Evolutionary conservation across 2,113 vertebrate species (phyloP).

Genomic region (Campylorhamphus procurvoides): DNA sequence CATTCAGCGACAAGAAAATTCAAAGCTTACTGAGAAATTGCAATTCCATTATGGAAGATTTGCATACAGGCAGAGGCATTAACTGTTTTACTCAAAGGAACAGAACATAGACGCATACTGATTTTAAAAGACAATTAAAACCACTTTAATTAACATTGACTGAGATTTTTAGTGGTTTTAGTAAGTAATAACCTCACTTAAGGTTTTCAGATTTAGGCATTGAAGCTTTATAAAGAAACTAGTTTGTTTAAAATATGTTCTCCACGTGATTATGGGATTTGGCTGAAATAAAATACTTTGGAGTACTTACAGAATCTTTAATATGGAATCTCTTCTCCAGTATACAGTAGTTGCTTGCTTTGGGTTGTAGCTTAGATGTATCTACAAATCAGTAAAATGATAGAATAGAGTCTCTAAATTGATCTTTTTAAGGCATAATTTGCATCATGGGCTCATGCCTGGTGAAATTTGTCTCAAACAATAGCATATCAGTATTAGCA

Average conservation of each 20-base stretch:
- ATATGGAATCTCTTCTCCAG: background rate
- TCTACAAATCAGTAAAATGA: conserved; percentile 26
- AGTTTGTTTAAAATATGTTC: background rate
- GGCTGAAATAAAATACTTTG: background rate
- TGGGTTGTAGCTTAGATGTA: background rate
- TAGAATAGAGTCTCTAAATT: background rate
- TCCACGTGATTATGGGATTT: background rate
- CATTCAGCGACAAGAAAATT: background rate
- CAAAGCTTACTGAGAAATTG: background rate
- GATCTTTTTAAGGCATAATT: conserved; percentile 18
- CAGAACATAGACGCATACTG: background rate
- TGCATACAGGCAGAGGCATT: background rate
- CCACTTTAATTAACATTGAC: background rate
- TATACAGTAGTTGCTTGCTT: background rate
- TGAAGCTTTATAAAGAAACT: background rate
- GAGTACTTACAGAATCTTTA: background rate
- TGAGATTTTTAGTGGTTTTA: background rate
- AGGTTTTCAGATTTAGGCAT: background rate
- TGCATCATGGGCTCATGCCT: background rate
- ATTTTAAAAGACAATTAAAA: background rate
- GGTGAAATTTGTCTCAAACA: background rate
- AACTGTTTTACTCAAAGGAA: background rate
- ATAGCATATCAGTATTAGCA: background rate
- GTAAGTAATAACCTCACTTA: background rate
- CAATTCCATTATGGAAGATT: background rate